Percentiles rank a stretch among this genome's conserved stretches.
Evolutionary conservation across 2,888 invertebrate species (phyloP).

Genomic region (Alcis repandata): DNA sequence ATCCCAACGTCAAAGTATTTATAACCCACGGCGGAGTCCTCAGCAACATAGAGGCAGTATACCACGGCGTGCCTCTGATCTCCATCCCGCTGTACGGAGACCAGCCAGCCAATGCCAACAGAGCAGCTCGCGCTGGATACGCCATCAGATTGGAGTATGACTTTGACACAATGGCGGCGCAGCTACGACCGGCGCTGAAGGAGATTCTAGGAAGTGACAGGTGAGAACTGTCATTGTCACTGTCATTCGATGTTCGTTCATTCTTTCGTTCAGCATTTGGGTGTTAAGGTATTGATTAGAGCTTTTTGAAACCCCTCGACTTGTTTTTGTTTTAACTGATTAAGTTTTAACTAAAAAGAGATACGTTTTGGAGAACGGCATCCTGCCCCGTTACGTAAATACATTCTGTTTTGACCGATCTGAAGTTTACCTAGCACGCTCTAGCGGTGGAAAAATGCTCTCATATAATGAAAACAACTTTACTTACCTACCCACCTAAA

Average conservation of each 20-base stretch:
- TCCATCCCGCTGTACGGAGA: constrained; percentile 71
- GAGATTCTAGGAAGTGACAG: constrained; percentile 60
- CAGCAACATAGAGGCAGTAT: constrained; percentile 59
- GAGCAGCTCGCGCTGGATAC: constrained; percentile 55
- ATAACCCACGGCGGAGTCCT: constrained; percentile 67
- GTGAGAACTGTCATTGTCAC: constrained; percentile 42
- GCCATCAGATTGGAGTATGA: constrained; percentile 56
- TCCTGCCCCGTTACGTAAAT: no score
- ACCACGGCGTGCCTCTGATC: constrained; percentile 66
- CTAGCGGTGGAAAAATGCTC: no score
- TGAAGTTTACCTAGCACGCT: no score
- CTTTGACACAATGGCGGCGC: constrained; percentile 49
- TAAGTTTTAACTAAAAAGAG: no score
- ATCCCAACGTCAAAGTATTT: constrained; percentile 60
- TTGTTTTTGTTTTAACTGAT: no score
- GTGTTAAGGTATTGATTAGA: no score
- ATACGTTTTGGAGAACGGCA: no score
- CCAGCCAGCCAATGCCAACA: constrained; percentile 65
- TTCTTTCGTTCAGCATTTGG: neutral
- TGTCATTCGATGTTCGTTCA: neutral
- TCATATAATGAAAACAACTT: no score
- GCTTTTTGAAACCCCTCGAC: no score
- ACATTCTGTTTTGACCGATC: no score
- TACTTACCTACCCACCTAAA: no score
- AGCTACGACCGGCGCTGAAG: constrained; percentile 53